These are phyloP conservation scores for Lycocorax pyrrhopterus DNA, from an alignment of 2,113 vertebrate genomes.

Conservation along the genomic window DNA sequence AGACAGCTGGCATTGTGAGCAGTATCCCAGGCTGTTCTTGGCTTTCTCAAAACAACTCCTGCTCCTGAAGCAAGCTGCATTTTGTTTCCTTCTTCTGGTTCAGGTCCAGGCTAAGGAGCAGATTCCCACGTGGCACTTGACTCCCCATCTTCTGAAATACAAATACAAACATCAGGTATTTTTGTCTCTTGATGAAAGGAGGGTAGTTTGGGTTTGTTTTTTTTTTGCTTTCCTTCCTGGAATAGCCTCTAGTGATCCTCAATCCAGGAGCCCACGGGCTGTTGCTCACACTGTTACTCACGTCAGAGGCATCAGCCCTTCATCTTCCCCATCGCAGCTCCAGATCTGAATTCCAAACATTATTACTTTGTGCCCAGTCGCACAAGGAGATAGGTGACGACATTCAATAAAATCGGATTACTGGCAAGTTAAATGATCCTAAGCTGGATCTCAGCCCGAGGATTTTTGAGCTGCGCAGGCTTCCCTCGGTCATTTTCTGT, in stretches of 20 bases:
- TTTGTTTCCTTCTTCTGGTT: not conserved
- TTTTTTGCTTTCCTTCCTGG: not conserved
- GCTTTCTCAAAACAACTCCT: not conserved
- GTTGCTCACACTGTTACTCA: not conserved
- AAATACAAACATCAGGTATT: not conserved
- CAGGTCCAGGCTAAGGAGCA: not conserved
- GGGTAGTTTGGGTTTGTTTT: not conserved
- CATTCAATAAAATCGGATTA: conserved; percentile 27
- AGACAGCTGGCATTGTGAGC: not conserved
- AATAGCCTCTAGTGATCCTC: conserved; percentile 27
- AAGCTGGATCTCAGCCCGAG: not conserved
- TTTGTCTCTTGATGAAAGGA: conserved; percentile 17
- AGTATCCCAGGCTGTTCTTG: not conserved
- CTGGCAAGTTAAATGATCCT: not conserved
- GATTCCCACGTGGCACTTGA: not conserved
- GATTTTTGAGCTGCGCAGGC: not conserved
- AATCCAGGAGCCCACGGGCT: not conserved
- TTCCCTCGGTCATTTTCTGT: not conserved
- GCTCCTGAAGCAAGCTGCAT: not conserved
- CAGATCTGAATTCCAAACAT: conserved; percentile 15
- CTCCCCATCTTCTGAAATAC: not conserved
- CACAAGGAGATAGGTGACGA: not conserved
- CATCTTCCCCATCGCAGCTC: not conserved
- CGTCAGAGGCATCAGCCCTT: not conserved
- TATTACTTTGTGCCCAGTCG: not conserved